These are phyloP conservation scores for Nomada fabriciana DNA, from an alignment of 2,888 invertebrate species.

Conservation along the genomic window DNA sequence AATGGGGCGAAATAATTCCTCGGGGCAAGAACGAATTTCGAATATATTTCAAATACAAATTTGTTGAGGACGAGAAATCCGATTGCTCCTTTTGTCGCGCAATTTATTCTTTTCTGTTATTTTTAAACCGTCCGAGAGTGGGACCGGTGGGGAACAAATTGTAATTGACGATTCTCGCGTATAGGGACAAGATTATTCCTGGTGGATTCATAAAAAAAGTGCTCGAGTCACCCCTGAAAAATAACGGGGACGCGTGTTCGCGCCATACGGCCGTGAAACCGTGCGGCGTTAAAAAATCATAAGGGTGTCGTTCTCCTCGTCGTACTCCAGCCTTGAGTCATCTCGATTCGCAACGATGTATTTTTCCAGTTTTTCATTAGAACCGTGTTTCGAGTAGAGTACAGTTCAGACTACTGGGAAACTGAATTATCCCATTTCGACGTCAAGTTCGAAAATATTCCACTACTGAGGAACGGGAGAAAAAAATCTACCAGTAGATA, in stretches of 20 bases:
- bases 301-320: slow-evolving; percentile 72
- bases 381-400: neutral
- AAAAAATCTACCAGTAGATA: neutral
- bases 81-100: neutral
- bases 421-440: neutral
- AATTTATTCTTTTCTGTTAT: neutral
- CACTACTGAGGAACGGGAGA: neutral
- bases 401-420: neutral
- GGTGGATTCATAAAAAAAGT: slow-evolving; percentile 76
- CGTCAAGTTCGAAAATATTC: neutral
- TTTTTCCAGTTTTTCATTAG: slow-evolving; percentile 20
- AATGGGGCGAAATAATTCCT: slow-evolving; percentile 35
- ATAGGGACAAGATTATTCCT: slow-evolving; percentile 56
- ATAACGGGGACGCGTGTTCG: slow-evolving; percentile 70
- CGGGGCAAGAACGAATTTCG: neutral
- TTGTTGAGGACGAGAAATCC: neutral
- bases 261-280: slow-evolving; percentile 76
- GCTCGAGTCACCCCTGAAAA: slow-evolving; percentile 76
- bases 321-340: slow-evolving; percentile 53
- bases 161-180: slow-evolving; percentile 19
- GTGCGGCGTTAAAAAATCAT: slow-evolving; percentile 78
- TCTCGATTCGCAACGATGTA: slow-evolving; percentile 3
- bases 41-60: neutral
- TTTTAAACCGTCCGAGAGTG: neutral
- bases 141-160: neutral